These are phyloP conservation scores for Vannuccia rotundouncinata DNA, from an alignment of 2,888 invertebrate species.

Conservation along the genomic window DNA sequence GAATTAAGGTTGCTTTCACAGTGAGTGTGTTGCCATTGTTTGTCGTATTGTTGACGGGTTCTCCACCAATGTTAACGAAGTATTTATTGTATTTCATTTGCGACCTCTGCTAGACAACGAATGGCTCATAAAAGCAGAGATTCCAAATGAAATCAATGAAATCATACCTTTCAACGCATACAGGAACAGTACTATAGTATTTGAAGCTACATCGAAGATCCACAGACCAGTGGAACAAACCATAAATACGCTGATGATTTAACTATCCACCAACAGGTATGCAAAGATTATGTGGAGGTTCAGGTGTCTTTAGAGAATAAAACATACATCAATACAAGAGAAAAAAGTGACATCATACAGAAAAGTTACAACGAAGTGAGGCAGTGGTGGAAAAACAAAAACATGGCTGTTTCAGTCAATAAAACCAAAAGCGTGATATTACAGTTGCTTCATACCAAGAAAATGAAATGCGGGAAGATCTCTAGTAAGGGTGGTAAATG, in stretches of 20 bases:
- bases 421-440: background rate
- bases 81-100: background rate
- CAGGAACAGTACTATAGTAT: background rate
- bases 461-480: background rate
- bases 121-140: too few species aligned
- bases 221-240: conserved; percentile 11
- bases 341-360: background rate
- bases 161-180: conserved; percentile 1
- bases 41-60: background rate
- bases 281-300: conserved; percentile 5
- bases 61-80: background rate
- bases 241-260: conserved; percentile 14
- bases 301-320: background rate
- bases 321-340: background rate
- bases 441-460: background rate
- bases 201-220: conserved; percentile 11
- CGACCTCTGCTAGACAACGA: background rate
- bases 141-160: too few species aligned
- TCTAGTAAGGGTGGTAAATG: background rate
- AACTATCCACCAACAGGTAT: conserved; percentile 7
- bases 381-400: background rate
- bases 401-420: background rate
- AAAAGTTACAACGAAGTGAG: background rate
- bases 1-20: background rate
- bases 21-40: background rate